phyloP scores from a whole-genome alignment of 2,797 vertebrate genomes.

The Miichthys miiuy region DNA sequence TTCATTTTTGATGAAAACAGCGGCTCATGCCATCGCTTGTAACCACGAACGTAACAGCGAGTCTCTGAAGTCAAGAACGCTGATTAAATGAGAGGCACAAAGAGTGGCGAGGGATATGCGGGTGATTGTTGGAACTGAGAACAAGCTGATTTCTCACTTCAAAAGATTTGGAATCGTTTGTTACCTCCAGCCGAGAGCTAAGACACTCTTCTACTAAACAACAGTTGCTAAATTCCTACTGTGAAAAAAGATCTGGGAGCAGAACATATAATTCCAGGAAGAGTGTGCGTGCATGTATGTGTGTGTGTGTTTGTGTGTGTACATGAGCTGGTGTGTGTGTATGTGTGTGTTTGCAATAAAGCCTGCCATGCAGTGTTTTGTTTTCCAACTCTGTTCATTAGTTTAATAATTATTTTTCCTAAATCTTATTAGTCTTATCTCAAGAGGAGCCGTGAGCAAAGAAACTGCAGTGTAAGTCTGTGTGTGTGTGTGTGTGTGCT shows the following conservation, averaged over 20 bases:
- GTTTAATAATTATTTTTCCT: constrained; percentile 81
- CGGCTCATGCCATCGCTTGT: constrained; percentile 12
- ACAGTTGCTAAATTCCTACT: constrained; percentile 83
- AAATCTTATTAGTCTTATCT: constrained; percentile 80
- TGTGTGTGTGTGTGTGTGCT: constrained; percentile 50
- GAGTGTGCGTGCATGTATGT: constrained; percentile 51
- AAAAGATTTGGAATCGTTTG: constrained; percentile 78
- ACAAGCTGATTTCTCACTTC: constrained; percentile 80
- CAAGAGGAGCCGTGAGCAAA: constrained; percentile 76
- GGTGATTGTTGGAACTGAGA: constrained; percentile 74
- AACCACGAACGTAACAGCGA: constrained; percentile 25
- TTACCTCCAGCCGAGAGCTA: constrained; percentile 81
- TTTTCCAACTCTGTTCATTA: constrained; percentile 82
- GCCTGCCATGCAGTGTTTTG: constrained; percentile 85
- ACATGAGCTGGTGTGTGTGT: constrained; percentile 46
- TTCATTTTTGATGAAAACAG: constrained; percentile 43
- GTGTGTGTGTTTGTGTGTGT: constrained; percentile 39
- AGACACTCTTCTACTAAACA: constrained; percentile 81
- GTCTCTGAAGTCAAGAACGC: constrained; percentile 48
- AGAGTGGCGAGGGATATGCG: constrained; percentile 61
- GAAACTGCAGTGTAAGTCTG: constrained; percentile 63
- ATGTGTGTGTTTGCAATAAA: constrained; percentile 75
- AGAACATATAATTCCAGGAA: constrained; percentile 83
- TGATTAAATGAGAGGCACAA: constrained; percentile 68
- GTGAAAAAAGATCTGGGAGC: constrained; percentile 81